Conservation (phyloP, 2,797 vertebrate genomes). For the Micromesistius poutassou region DNA sequence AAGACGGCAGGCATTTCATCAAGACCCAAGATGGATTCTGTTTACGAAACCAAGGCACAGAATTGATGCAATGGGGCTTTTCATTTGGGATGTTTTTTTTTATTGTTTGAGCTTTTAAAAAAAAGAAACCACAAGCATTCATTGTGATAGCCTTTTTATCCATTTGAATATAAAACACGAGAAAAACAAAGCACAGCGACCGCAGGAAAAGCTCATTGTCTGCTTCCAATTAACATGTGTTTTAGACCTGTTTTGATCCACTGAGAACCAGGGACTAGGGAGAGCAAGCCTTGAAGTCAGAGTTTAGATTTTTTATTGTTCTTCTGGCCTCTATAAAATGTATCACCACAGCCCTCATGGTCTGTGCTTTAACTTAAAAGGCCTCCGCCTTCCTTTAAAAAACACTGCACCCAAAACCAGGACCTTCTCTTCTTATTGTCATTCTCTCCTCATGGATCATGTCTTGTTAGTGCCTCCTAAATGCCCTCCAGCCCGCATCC, state of each 20-base stretch:
- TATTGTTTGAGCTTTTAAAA: not conserved
- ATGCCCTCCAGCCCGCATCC: too few species aligned
- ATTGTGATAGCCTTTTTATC: not conserved
- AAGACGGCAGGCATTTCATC: conserved; percentile 2
- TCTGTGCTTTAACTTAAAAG: not conserved
- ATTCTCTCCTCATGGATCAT: not conserved
- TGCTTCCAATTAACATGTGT: not conserved
- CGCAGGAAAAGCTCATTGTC: not conserved
- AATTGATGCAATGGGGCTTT: not conserved
- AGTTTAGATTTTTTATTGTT: not conserved
- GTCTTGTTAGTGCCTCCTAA: not conserved
- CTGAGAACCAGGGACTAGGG: not conserved
- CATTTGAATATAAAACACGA: not conserved
- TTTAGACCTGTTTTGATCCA: not conserved
- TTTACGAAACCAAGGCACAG: too few species aligned
- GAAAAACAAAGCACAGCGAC: not conserved
- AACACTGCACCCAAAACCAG: not conserved
- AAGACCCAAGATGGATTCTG: not conserved
- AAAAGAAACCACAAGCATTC: not conserved
- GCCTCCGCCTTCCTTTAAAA: not conserved
- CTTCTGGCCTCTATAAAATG: not conserved
- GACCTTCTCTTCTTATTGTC: not conserved
- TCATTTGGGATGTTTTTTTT: not conserved
- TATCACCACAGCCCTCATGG: not conserved
- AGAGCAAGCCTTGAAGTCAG: not conserved